Evolutionary conservation across 2,113 vertebrate species (phyloP).

Genomic region (Thunnus maccoyii): DNA sequence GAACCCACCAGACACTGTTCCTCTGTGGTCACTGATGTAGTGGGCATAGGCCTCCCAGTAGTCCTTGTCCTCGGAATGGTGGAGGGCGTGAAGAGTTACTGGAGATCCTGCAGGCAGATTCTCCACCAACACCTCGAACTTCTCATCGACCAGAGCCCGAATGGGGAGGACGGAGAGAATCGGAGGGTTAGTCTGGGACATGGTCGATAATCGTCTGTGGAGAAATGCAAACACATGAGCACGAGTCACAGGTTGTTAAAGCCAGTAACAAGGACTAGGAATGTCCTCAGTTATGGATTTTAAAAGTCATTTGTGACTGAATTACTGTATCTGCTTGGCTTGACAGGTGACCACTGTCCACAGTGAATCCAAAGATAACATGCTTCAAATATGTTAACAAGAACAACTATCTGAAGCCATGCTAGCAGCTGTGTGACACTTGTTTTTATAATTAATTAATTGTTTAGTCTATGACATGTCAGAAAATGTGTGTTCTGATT

Average conservation of each 20-base stretch:
- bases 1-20: conserved; percentile 74
- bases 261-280: background rate
- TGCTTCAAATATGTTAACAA: too few relatives aligned
- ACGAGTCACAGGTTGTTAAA: background rate
- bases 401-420: too few relatives aligned
- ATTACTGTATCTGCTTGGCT: too few relatives aligned
- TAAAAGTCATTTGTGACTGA: too few relatives aligned
- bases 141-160: conserved; percentile 80
- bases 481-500: too few relatives aligned
- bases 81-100: conserved; percentile 76
- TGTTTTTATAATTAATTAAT: too few relatives aligned
- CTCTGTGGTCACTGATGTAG: conserved; percentile 74
- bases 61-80: conserved; percentile 77
- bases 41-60: conserved; percentile 83
- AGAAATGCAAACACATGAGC: background rate
- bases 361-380: too few relatives aligned
- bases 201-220: conserved; percentile 30
- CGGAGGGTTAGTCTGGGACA: background rate
- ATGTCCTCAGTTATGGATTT: background rate
- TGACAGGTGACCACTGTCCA: too few relatives aligned
- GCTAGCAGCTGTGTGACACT: too few relatives aligned
- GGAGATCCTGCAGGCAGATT: conserved; percentile 68
- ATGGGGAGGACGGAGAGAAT: conserved; percentile 69
- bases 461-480: too few relatives aligned
- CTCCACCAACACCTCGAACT: conserved; percentile 68